A percentile compares a stretch with the other conserved stretches of the same genome.
phyloP scores from a whole-genome alignment of 2,797 vertebrate genomes.

The Smutsia gigantea region DNA sequence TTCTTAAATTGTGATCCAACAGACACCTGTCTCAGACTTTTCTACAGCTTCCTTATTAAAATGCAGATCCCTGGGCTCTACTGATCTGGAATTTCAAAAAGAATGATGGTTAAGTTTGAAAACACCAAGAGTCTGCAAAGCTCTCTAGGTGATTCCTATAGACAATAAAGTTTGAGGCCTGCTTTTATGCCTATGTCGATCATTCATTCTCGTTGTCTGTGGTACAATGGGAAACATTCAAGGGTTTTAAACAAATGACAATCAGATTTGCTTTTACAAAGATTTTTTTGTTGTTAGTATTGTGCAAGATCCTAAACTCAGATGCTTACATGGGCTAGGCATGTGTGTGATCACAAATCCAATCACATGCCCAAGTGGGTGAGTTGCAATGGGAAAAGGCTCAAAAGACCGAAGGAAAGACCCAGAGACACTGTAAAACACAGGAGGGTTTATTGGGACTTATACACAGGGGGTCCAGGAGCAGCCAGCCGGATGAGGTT shows the following conservation, averaged over 20 bases:
- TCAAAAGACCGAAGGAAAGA: too few relatives aligned
- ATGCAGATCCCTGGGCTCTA: not conserved
- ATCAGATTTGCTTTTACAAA: not conserved
- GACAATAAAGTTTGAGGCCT: not conserved
- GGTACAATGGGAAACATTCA: not conserved
- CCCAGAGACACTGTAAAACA: too few relatives aligned
- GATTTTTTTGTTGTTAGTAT: not conserved
- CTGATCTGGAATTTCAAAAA: not conserved
- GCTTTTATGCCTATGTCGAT: not conserved
- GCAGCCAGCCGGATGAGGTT: too few relatives aligned
- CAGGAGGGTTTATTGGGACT: too few relatives aligned
- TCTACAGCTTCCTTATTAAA: not conserved
- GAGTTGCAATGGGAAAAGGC: too few relatives aligned
- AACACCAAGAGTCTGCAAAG: not conserved
- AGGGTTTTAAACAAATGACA: not conserved
- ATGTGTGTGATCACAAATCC: not conserved
- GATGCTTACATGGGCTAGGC: rapidly evolving
- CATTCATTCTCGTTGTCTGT: not conserved
- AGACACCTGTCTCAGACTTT: not conserved
- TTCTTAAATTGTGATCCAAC: not conserved
- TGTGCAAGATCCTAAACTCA: not conserved
- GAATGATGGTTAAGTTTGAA: not conserved
- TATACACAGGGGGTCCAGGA: too few relatives aligned
- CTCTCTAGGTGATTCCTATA: not conserved
- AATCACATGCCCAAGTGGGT: too few relatives aligned